Evolutionary conservation across 2,113 vertebrate genomes (phyloP).

Genomic region (Arenaria interpres): DNA sequence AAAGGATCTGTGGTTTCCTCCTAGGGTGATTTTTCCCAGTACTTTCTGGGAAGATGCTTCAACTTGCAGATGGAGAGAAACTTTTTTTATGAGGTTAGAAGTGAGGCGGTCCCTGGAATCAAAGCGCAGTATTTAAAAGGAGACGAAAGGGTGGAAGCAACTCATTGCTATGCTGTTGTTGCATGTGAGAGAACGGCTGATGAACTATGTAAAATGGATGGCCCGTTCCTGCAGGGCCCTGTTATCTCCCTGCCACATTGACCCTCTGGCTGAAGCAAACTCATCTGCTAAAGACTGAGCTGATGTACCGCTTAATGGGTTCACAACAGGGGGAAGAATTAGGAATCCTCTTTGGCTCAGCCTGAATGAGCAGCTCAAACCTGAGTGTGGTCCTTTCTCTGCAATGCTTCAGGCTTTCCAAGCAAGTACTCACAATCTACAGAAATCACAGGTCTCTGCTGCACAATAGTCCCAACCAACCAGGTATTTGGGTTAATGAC

Average conservation of each 20-base stretch:
- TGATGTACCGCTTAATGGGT: neutral
- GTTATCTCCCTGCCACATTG: neutral
- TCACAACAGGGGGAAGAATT: neutral
- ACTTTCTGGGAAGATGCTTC: neutral
- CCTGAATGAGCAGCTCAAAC: neutral
- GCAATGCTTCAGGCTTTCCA: neutral
- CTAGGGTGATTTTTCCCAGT: neutral
- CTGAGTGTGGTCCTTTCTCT: neutral
- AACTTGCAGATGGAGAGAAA: neutral
- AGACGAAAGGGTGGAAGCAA: neutral
- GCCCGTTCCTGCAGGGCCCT: neutral
- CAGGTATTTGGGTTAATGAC: neutral
- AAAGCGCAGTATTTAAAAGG: neutral
- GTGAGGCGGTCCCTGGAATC: neutral
- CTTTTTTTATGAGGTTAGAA: neutral
- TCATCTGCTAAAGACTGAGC: neutral
- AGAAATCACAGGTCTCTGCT: neutral
- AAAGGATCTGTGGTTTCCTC: neutral
- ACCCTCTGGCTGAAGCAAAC: neutral
- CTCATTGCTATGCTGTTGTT: neutral
- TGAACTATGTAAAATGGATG: neutral
- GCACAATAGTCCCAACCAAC: neutral
- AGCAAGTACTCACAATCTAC: neutral
- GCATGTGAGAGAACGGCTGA: neutral
- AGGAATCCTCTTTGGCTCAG: neutral